A percentile compares a stretch with the other conserved stretches of the same genome.
These are phyloP conservation scores for Zaprionus kolodkinae DNA, from an alignment of 1,140 invertebrate genomes.

Conservation along the genomic window DNA sequence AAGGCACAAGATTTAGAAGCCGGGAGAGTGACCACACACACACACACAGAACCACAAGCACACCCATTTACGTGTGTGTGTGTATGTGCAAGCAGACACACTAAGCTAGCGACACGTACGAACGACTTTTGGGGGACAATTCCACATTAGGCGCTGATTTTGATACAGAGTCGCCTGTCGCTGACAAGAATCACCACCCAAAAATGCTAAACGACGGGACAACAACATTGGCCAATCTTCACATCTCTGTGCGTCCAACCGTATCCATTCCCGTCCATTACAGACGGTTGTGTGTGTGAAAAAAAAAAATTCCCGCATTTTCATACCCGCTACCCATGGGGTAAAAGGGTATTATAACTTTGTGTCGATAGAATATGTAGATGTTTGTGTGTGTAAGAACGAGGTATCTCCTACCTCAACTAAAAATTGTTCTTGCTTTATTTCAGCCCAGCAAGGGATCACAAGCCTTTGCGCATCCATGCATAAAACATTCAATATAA, in stretches of 20 bases:
- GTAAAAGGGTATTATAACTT: constrained; percentile 36
- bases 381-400: no score
- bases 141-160: constrained; percentile 69
- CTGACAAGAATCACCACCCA: constrained; percentile 60
- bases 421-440: no score
- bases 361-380: constrained; percentile 32
- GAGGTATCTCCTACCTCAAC: no score
- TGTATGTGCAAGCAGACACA: background rate
- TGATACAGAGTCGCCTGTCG: constrained; percentile 58
- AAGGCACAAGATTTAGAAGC: constrained; percentile 19
- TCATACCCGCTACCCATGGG: background rate
- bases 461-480: constrained; percentile 61
- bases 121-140: constrained; percentile 31
- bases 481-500: background rate
- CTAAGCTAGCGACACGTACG: constrained; percentile 25
- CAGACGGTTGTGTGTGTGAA: constrained; percentile 12
- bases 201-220: constrained; percentile 53
- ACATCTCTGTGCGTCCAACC: constrained; percentile 12
- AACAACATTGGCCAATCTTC: constrained; percentile 6
- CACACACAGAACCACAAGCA: background rate
- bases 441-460: constrained; percentile 38
- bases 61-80: constrained; percentile 7
- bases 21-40: background rate
- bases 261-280: constrained; percentile 18
- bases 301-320: constrained; percentile 33